Percentiles rank a stretch among this genome's conserved stretches.
Evolutionary conservation across 2,888 invertebrate species (phyloP).

Genomic region (Drosophila pseudotalamancana): DNA sequence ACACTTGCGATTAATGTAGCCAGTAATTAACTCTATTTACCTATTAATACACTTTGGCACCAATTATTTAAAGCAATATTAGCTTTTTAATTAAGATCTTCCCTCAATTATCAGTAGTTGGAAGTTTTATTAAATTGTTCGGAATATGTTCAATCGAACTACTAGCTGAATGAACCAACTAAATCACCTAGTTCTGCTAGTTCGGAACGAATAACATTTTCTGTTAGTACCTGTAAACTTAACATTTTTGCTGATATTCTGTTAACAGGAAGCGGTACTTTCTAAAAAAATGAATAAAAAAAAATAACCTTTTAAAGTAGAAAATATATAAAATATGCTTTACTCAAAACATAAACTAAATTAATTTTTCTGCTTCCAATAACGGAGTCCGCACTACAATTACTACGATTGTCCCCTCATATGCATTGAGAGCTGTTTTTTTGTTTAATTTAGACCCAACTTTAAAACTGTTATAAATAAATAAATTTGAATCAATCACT

Average conservation of each 20-base stretch:
- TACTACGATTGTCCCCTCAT: no score
- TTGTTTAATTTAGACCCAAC: no score
- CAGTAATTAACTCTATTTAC: conserved; percentile 27
- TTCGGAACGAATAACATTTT: conserved; percentile 2
- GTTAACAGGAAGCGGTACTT: background rate
- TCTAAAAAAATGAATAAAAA: no score
- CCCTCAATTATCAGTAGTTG: conserved; percentile 23
- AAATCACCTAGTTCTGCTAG: conserved; percentile 5
- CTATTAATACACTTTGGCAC: conserved; percentile 25
- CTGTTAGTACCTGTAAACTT: conserved; percentile 11
- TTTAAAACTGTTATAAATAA: no score
- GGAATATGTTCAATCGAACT: conserved; percentile 18
- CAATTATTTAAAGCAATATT: conserved; percentile 8
- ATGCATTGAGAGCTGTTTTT: no score
- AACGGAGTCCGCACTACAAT: no score
- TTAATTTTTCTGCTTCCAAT: no score
- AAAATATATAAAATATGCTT: background rate
- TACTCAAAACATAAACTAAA: no score
- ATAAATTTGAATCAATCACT: no score
- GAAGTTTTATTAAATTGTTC: conserved; percentile 1
- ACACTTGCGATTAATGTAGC: background rate
- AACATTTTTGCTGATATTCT: conserved; percentile 8
- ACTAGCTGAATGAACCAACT: conserved; percentile 16
- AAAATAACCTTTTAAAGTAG: background rate
- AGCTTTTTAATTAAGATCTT: conserved; percentile 42